Base-by-base conservation (phyloP, 2,113 vertebrate genomes). In the Onychorhynchus coronatus region DNA sequence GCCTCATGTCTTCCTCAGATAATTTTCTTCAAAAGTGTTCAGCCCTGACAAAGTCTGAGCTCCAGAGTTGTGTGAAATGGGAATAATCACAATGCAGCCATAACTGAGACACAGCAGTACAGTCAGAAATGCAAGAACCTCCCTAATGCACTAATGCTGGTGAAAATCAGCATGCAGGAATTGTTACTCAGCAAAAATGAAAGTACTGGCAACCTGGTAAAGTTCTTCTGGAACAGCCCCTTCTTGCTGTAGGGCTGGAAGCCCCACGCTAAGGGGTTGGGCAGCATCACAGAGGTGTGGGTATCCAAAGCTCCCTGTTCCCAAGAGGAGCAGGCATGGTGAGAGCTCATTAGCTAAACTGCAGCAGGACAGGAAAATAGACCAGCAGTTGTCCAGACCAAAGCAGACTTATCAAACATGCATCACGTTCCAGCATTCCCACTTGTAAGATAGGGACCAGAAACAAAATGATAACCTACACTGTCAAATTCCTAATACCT, bases 1-100 rank as follows among this genome's bases (percentile, higher is more conserved):
- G 46, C 35, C 27, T 95, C 62, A 89, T 92, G 50, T 58, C n/a
- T 96, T 94, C 42, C 76, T 89, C 82, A 80, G 88, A 91, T 31
- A 74, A 78, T 78, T 87, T 80, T 68, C 78, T 74, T 86, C 58
- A 52, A 41, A 91, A 84, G n/a, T 33, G 42, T 49, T 85, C 63
- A 88, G 46, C 30, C 28, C 37, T 53, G 49, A 72, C n/a, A 80
- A 74, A 91, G 72, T 81, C 49, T 86, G 91, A 83, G 37, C 72
- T 72, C 56, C 68, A 15, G 56, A 91, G 27, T 13, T 67, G 24
- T n/a, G 9, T 14, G 68, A 92, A 94, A 89, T 22, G 11, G 78
- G 74, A 92, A 81, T 56, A 86, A 33, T 50, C 42, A 39, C 50
- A 73, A 62, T 0, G 6, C 42, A 89, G 59, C n/a, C 24, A 8